Evolutionary conservation across 2,797 vertebrate species (phyloP).

Genomic region (Micropoecilia bifurca): DNA sequence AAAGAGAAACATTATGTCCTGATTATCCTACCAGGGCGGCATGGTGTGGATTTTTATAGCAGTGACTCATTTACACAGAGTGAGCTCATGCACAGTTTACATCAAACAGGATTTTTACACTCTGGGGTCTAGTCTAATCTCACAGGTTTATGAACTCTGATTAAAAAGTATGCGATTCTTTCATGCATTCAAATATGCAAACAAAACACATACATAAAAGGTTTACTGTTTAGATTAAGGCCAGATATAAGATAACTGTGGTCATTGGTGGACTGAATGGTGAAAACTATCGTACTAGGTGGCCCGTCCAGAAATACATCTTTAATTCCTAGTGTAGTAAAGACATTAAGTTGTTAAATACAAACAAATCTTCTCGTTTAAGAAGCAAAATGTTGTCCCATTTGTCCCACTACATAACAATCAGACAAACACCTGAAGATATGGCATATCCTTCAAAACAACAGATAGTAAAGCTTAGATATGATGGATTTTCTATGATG

Average conservation of each 20-base stretch:
- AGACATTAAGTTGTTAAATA: background rate
- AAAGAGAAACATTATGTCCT: conserved; percentile 72
- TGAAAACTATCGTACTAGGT: background rate
- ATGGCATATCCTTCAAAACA: background rate
- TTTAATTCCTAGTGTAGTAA: background rate
- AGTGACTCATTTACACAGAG: conserved; percentile 70
- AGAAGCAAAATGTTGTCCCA: background rate
- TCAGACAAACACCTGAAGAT: background rate
- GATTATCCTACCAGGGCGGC: conserved; percentile 63
- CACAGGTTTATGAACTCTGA: conserved; percentile 65
- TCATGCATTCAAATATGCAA: conserved; percentile 9
- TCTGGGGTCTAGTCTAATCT: conserved; percentile 66
- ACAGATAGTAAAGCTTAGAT: background rate
- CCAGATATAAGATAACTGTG: background rate
- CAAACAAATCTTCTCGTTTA: no score
- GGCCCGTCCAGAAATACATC: background rate
- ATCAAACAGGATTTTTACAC: conserved; percentile 64
- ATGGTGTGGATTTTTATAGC: conserved; percentile 73
- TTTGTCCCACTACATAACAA: background rate
- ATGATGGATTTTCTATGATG: background rate
- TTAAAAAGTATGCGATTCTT: conserved; percentile 13
- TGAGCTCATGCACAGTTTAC: conserved; percentile 27
- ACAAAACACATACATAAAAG: conserved; percentile 6
- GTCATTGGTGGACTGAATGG: background rate
- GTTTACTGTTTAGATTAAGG: background rate